phyloP scores from a whole-genome alignment of 2,797 vertebrate genomes.

The Sebastes paucispinis region DNA sequence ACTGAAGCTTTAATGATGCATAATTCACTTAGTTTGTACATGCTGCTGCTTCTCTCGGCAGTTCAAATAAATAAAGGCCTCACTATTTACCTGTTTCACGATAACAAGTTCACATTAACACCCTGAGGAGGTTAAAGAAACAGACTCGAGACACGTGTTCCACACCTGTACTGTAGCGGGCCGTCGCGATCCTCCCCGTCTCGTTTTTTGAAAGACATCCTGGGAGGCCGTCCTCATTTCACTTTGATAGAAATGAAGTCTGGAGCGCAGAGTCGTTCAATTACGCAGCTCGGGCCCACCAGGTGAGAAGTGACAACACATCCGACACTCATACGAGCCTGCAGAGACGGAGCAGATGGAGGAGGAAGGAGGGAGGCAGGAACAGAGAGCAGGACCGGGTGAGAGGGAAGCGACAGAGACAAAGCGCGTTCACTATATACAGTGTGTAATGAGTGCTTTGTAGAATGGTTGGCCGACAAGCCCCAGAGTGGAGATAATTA shows the following conservation, averaged over 20 bases:
- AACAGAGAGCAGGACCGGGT: conserved; percentile 1
- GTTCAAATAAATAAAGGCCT: neutral
- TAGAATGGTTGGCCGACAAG: conserved; percentile 44
- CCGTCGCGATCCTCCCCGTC: neutral
- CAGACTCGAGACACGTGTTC: neutral
- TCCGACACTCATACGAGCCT: conserved; percentile 21
- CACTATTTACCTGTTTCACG: neutral
- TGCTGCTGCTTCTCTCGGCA: neutral
- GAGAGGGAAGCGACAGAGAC: conserved; percentile 27
- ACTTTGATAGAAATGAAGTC: conserved; percentile 46
- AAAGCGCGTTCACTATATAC: conserved; percentile 23
- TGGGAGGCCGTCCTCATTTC: conserved; percentile 40
- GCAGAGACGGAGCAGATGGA: neutral
- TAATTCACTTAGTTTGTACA: neutral
- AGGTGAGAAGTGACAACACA: conserved; percentile 47
- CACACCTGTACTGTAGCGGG: neutral
- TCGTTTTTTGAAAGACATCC: conserved; percentile 14
- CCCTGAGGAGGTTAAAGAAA: neutral
- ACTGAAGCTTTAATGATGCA: neutral
- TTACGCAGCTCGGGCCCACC: conserved; percentile 37
- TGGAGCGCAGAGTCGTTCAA: conserved; percentile 47
- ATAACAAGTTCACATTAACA: conserved; percentile 2
- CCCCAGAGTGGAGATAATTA: conserved; percentile 59
- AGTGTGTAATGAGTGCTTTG: conserved; percentile 57
- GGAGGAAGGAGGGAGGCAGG: neutral